Conservation (phyloP, 2,113 vertebrate genomes). For the Ciconia stormi region DNA sequence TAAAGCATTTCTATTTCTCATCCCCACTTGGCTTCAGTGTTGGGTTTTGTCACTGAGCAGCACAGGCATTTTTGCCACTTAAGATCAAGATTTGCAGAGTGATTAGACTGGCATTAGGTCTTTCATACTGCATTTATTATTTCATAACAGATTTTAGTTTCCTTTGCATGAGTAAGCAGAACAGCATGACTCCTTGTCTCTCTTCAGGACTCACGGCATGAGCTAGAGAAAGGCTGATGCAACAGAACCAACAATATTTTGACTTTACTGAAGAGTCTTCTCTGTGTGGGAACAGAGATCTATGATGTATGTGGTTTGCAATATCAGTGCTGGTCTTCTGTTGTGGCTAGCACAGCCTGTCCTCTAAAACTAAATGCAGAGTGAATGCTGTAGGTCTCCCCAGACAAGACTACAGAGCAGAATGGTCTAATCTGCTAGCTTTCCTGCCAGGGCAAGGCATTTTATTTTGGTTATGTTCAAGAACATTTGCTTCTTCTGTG, state of each 20-base stretch:
- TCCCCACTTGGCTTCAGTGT: background rate
- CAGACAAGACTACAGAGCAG: background rate
- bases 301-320: background rate
- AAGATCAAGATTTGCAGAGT: background rate
- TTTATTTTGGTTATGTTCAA: background rate
- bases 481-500: background rate
- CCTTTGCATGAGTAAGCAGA: constrained; percentile 7
- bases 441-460: background rate
- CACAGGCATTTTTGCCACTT: background rate
- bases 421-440: background rate
- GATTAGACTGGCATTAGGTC: constrained; percentile 14
- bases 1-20: background rate
- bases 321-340: background rate
- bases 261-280: background rate
- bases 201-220: background rate
- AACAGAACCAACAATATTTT: background rate
- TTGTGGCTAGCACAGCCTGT: background rate
- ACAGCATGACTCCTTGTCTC: background rate
- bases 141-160: constrained; percentile 21
- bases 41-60: background rate
- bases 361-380: background rate
- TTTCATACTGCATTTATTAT: background rate
- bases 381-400: background rate
- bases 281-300: background rate
- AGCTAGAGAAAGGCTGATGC: background rate